Evolutionary conservation across 2,797 vertebrate species (phyloP), one percentile per base, ranked within the genome.

Genomic region (Parauchenoglanis punctatus): DNA sequence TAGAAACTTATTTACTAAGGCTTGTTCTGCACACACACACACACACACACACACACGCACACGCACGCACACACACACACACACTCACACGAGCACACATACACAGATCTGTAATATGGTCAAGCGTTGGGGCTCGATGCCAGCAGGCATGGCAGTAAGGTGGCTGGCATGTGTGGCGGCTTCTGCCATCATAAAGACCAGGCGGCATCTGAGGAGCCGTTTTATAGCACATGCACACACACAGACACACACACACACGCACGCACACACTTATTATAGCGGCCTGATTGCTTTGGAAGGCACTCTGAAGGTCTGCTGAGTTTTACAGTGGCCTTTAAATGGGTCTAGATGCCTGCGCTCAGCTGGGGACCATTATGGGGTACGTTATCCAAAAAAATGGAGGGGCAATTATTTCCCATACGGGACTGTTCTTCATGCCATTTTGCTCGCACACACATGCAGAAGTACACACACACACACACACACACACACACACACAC

Each of bases 311-410:
- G 93, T 91, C 91, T 85, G 58, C 70, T 88, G 92, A 93, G 91
- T 94, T 94, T 95, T 94, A 94, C 94, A 94, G 94, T 95, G 93
- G 93, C 93, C 92, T 94, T 93, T 95, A 95, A 94, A 92, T 95
- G 96, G 96, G 96, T 96, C 96, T 97, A 96, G 96, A 97, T 97
- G 96, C 97, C 96, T 97, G 96, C 95, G 83, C 96, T 95, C 98
- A 99, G 98, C 98, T 99, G 98, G 97, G 96, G 96, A 97, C 96
- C 96, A 97, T 99, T 98, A 99, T 95, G 95, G 96, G 96, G 96
- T 84, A 90, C 84, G 88, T 89, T 96, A 96, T 96, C 96, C 95
- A 94, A 96, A 96, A 96, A 96, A 96, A 96, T 96, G 95, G 96
- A 35, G 96, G 95, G 95, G 96, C 97, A 97, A 97, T 97, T 97